Base-by-base conservation (phyloP, 2,113 vertebrate species). In the Athene noctua region DNA sequence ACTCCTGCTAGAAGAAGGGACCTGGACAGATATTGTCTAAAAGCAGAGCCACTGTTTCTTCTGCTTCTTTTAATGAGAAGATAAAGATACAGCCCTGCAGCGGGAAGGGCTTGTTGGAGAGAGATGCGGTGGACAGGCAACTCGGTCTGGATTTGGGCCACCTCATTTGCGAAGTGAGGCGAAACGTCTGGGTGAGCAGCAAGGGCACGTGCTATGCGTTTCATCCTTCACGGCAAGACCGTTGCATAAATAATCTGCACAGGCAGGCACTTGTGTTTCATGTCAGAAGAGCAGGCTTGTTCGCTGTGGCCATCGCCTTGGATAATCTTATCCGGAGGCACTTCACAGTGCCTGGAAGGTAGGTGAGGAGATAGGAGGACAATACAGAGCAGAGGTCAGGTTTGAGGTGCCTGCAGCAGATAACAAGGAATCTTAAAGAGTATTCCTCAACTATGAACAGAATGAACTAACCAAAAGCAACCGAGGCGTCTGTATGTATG, bases 141-240 rank as follows among this genome's bases (percentile, higher is more conserved):
- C 54, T 67, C 2, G 1, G 6, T 34, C 32, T 54, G 88, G 27
- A 25, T 36, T 82, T 20, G 15, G 84, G 80, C 77, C 86, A 18
- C 74, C 38, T 10, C 18, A 0, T 68, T 47, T 47, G 57, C 21
- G 6, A n/a, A 61, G 71, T 1, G 5, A 21, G 11, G 44, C 0
- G 25, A 9, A 75, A 59, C 1, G 1, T 47, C 34, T 55, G 2
- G 1, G 34, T 49, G 86, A 79, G 72, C 80, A n/a, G 4, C 0
- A 3, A 61, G 74, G 78, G 61, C 80, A 42, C 0, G 0, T 0
- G 13, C 57, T 46, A 11, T 0, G 1, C 0, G 1, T 9, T 34
- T 34, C 18, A n/a, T 74, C 55, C 85, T 30, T 10, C 14, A 2
- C 1, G 21, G 52, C 26, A 26, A 42, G 66, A 65, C 34, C 3